Evolutionary conservation across 2,113 vertebrate genomes (phyloP).

Genomic region (Xiphias gladius): DNA sequence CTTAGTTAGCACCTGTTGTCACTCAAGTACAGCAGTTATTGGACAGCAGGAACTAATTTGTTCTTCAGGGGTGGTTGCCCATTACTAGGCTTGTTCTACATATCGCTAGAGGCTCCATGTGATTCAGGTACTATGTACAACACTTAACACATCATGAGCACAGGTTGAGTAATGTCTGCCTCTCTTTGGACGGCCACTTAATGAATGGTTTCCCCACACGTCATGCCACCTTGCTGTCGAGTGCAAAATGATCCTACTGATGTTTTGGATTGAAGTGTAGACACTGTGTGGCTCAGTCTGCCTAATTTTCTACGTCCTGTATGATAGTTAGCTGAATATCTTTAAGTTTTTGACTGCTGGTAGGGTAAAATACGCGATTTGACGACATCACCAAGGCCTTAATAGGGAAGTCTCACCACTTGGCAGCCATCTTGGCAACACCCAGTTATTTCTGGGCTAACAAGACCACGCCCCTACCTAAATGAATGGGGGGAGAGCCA

Average conservation of each 20-base stretch:
- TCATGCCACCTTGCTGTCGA: not conserved
- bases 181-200: not conserved
- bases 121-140: slow-evolving; percentile 13
- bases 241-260: not conserved
- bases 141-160: slow-evolving; percentile 38
- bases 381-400: too few species aligned
- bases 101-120: not conserved
- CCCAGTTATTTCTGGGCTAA: too few species aligned
- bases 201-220: slow-evolving; percentile 16
- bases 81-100: slow-evolving; percentile 5
- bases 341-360: too few species aligned
- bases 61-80: slow-evolving; percentile 33
- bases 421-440: too few species aligned
- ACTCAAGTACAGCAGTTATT: slow-evolving; percentile 44
- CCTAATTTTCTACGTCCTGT: too few species aligned
- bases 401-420: too few species aligned
- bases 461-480: too few species aligned
- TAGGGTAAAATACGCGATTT: too few species aligned
- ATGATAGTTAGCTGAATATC: too few species aligned
- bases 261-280: slow-evolving; percentile 28
- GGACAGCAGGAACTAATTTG: slow-evolving; percentile 60
- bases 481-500: too few species aligned
- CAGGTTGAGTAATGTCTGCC: slow-evolving; percentile 23
- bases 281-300: not conserved
- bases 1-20: slow-evolving; percentile 67